phyloP scores from a whole-genome alignment of 2,113 vertebrate genomes.

The Malaclemys terrapin region DNA sequence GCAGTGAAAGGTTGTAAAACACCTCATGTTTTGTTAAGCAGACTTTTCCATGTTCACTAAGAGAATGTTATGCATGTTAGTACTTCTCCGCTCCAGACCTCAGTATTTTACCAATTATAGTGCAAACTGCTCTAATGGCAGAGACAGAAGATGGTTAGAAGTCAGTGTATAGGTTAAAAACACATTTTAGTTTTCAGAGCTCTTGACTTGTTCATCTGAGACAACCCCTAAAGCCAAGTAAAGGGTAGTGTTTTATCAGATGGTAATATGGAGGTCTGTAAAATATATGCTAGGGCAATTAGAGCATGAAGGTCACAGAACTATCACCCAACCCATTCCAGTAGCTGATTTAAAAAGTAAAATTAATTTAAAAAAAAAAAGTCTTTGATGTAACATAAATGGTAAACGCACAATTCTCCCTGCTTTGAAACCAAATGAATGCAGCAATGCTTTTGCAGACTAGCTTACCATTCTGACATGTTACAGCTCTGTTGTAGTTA shows the following conservation, averaged over 20 bases:
- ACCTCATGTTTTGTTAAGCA: fast-evolving
- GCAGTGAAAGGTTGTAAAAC: not conserved
- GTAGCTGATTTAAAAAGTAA: not conserved
- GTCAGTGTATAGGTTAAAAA: not conserved
- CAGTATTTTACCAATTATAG: not conserved
- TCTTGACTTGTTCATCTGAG: not conserved
- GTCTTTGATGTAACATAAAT: fast-evolving
- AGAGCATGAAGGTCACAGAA: conserved; percentile 10
- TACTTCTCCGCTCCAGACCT: not conserved
- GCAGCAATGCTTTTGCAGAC: fast-evolving
- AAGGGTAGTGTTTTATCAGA: not conserved
- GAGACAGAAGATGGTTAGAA: not conserved
- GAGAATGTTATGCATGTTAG: not conserved
- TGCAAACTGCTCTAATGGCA: not conserved
- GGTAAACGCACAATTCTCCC: fast-evolving
- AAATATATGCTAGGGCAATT: not conserved
- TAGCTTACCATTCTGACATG: fast-evolving
- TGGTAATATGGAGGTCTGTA: not conserved
- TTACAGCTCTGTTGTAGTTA: not conserved
- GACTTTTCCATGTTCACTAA: not conserved
- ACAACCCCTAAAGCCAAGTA: not conserved
- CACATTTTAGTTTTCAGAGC: not conserved
- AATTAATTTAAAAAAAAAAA: not conserved
- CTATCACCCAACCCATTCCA: not conserved
- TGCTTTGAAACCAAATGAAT: not conserved